phyloP scores from a whole-genome alignment of 2,888 invertebrate species.

The Lasioglossum lativentre region DNA sequence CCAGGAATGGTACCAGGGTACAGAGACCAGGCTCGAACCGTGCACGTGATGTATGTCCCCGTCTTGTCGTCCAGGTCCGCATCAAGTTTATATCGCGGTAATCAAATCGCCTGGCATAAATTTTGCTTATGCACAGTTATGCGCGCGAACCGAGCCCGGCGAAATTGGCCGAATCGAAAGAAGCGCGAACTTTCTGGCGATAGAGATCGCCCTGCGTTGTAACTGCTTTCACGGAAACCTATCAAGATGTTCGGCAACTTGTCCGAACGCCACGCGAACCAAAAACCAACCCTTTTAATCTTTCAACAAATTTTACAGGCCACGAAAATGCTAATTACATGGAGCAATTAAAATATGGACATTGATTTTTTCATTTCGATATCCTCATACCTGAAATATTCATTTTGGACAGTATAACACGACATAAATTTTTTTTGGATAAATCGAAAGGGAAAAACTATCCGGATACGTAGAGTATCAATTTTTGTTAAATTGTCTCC shows the following conservation, averaged over 20 bases:
- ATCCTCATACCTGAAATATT: too few species aligned
- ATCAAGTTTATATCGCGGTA: slow-evolving; percentile 84
- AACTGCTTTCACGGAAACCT: slow-evolving; percentile 8
- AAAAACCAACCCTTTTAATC: neutral
- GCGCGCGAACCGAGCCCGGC: slow-evolving; percentile 66
- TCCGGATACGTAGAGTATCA: too few species aligned
- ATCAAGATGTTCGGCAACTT: slow-evolving; percentile 10
- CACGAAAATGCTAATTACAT: neutral
- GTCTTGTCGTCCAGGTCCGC: slow-evolving; percentile 82
- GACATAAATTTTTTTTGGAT: too few species aligned
- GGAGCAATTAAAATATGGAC: neutral
- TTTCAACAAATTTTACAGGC: neutral
- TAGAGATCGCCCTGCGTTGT: neutral
- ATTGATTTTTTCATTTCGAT: neutral
- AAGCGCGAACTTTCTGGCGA: slow-evolving; percentile 43
- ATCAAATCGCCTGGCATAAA: slow-evolving; percentile 83
- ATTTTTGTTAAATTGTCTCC: neutral
- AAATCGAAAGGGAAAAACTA: too few species aligned
- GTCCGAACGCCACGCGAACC: neutral
- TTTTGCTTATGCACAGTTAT: slow-evolving; percentile 81
- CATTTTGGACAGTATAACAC: too few species aligned
- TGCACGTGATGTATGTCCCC: slow-evolving; percentile 83
- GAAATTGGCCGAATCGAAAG: slow-evolving; percentile 67
- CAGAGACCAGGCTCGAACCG: slow-evolving; percentile 74
- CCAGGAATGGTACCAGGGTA: slow-evolving; percentile 71